These are phyloP conservation scores for Stomatorhinus ivindoensis DNA, from an alignment of 2,113 vertebrate genomes.

Conservation along the genomic window DNA sequence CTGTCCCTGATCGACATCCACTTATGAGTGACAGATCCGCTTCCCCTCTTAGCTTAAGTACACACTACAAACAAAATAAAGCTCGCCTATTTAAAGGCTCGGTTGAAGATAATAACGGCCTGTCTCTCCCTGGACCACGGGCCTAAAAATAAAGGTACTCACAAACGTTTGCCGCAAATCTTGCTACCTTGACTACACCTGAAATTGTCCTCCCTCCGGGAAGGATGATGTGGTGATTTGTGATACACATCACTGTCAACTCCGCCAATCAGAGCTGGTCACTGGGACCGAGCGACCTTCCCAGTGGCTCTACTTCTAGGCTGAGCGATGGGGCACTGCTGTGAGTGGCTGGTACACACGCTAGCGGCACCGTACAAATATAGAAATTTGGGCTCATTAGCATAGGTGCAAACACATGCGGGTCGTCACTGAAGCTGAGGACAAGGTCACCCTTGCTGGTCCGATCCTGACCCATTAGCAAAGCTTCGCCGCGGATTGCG, in stretches of 20 bases:
- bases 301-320: not conserved
- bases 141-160: constrained; percentile 3
- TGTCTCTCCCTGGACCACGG: not conserved
- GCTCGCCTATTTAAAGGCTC: not conserved
- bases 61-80: not conserved
- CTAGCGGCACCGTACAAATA: not conserved
- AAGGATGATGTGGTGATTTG: not conserved
- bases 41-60: not conserved
- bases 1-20: not conserved
- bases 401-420: not conserved
- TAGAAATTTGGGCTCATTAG: not conserved
- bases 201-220: not conserved
- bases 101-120: not conserved
- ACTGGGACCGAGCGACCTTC: not conserved
- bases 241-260: not conserved
- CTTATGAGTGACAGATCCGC: not conserved
- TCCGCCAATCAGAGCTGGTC: not conserved
- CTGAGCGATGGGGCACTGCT: not conserved
- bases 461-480: not conserved
- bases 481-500: not conserved
- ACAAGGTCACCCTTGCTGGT: not conserved
- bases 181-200: not conserved
- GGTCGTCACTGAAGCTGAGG: not conserved
- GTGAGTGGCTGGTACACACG: not conserved
- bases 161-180: not conserved